These are phyloP conservation scores for Bombus breviceps DNA, from an alignment of 1,140 invertebrate species.

Conservation along the genomic window DNA sequence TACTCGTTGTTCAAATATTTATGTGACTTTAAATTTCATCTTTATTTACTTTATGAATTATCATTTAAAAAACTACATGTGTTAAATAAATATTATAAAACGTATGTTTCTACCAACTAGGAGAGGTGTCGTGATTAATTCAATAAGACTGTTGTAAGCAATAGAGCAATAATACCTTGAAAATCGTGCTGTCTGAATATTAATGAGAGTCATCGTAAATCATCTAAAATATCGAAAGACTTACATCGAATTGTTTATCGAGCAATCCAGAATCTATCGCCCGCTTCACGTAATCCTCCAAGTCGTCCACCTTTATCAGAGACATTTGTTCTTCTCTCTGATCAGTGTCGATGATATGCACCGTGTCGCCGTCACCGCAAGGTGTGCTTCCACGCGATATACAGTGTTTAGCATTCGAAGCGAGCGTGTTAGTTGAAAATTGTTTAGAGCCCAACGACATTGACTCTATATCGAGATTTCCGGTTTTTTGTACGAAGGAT, in stretches of 20 bases:
- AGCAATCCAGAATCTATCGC: conserved; percentile 62
- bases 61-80: too few relatives aligned
- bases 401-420: not conserved
- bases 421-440: not conserved
- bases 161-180: too few relatives aligned
- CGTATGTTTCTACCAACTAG: too few relatives aligned
- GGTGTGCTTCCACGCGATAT: conserved; percentile 16
- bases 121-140: too few relatives aligned
- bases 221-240: not conserved
- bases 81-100: too few relatives aligned
- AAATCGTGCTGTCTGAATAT: too few relatives aligned
- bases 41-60: too few relatives aligned
- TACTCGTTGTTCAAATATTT: too few relatives aligned
- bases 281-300: conserved; percentile 68
- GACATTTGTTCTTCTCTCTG: conserved; percentile 20
- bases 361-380: not conserved
- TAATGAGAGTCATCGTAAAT: not conserved
- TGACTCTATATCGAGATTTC: not conserved
- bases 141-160: too few relatives aligned
- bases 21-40: too few relatives aligned
- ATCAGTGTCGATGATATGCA: not conserved
- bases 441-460: not conserved
- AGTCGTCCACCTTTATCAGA: conserved; percentile 64
- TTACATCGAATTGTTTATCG: conserved; percentile 67
- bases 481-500: not conserved